Conservation (phyloP, 2,888 invertebrate species). For the Caenorhabditis sp. region DNA sequence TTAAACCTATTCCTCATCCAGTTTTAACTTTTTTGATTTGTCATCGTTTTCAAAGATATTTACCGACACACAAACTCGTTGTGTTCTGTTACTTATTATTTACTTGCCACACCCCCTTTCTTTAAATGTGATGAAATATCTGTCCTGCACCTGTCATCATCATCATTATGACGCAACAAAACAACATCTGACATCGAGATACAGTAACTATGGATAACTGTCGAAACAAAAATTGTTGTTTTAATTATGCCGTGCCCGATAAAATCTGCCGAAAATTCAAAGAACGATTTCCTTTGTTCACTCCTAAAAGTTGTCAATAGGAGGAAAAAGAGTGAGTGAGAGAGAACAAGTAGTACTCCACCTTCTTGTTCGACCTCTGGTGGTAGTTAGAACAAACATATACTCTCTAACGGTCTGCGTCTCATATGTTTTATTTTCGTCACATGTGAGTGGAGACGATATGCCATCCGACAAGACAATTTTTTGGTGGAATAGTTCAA, state of each 20-base stretch:
- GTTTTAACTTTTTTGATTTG: no score
- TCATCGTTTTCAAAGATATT: no score
- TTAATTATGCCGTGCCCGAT: conserved; percentile 6
- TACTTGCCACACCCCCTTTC: not conserved
- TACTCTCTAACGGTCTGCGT: not conserved
- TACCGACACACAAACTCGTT: no score
- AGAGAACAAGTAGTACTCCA: no score
- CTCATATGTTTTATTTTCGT: not conserved
- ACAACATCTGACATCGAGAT: not conserved
- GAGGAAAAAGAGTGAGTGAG: not conserved
- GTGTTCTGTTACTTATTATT: no score
- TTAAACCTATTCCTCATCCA: no score
- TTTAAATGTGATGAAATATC: conserved; percentile 1
- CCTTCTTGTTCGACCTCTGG: not conserved
- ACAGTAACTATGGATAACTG: no score
- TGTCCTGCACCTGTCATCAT: not conserved
- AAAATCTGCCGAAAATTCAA: not conserved
- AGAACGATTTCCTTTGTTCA: conserved; percentile 3
- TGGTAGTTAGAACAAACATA: not conserved
- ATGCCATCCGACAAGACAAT: not conserved
- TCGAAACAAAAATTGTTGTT: no score
- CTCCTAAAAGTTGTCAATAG: not conserved
- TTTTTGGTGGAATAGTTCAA: conserved; percentile 1
- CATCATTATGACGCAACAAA: not conserved
- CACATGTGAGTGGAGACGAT: not conserved